phyloP scores from a whole-genome alignment of 1,140 invertebrate species.

The Megalonaias nervosa region DNA sequence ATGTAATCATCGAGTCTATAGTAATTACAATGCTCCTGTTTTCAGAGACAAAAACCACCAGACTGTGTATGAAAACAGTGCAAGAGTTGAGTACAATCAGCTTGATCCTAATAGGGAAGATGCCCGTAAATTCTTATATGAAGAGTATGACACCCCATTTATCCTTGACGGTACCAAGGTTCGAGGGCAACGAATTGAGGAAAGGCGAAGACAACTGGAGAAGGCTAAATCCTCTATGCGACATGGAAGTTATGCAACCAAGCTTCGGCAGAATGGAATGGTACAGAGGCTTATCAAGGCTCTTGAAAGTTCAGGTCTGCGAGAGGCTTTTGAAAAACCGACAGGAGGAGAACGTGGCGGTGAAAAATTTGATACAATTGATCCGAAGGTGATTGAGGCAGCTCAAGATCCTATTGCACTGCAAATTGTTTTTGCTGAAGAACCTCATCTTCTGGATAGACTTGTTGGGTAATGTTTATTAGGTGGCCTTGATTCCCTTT shows the following conservation, averaged over 20 bases:
- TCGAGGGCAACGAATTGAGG: too few species aligned
- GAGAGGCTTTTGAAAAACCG: neutral
- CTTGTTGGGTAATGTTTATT: neutral
- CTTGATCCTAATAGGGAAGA: too few species aligned
- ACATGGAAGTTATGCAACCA: neutral
- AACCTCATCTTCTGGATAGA: neutral
- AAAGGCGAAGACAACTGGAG: too few species aligned
- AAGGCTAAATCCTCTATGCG: too few species aligned
- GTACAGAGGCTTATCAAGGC: constrained; percentile 9
- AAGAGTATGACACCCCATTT: too few species aligned
- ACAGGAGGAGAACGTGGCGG: neutral
- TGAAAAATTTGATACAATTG: constrained; percentile 9
- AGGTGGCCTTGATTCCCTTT: neutral
- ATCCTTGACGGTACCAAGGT: too few species aligned
- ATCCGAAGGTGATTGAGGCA: constrained; percentile 11
- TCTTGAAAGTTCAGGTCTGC: neutral
- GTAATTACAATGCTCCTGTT: too few species aligned
- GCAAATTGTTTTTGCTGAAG: neutral
- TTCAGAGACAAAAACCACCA: too few species aligned
- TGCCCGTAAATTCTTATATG: too few species aligned
- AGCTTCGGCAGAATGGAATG: neutral
- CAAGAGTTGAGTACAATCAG: too few species aligned
- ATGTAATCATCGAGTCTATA: too few species aligned
- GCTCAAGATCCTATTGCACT: constrained; percentile 4
- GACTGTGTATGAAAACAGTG: too few species aligned